phyloP scores from a whole-genome alignment of 2,113 vertebrate species.

The Falcunculus frontatus region DNA sequence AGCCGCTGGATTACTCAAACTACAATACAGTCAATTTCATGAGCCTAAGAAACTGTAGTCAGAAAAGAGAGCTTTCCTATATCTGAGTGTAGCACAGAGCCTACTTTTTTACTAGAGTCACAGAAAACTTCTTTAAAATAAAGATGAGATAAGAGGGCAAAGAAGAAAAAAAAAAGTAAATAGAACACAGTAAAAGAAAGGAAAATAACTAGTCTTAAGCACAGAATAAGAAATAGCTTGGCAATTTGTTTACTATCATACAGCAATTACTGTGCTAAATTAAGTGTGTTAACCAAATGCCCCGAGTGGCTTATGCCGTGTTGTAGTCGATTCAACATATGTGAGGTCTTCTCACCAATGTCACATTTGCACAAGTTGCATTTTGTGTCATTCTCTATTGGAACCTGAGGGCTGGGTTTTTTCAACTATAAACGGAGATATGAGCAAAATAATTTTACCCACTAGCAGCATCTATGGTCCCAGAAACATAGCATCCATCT shows the following conservation, averaged over 20 bases:
- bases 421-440: not conserved
- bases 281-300: conserved; percentile 34
- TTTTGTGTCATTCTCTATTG: conserved; percentile 18
- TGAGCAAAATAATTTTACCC: not conserved
- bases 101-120: not conserved
- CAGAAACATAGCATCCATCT: not conserved
- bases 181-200: not conserved
- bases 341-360: conserved; percentile 37
- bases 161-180: not conserved
- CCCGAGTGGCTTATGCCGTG: not conserved
- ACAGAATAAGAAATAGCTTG: not conserved
- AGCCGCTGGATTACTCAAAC: not conserved
- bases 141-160: not conserved
- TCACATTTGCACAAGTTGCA: not conserved
- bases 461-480: not conserved
- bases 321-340: conserved; percentile 31
- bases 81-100: not conserved
- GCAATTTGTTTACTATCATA: conserved; percentile 15
- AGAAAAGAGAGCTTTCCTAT: not conserved
- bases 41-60: not conserved
- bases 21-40: not conserved
- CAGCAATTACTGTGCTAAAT: conserved; percentile 37
- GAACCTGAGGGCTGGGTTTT: not conserved
- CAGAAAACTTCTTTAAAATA: not conserved
- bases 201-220: not conserved